Conservation (phyloP, 2,888 invertebrate species). For the Tenthredo distinguenda region DNA sequence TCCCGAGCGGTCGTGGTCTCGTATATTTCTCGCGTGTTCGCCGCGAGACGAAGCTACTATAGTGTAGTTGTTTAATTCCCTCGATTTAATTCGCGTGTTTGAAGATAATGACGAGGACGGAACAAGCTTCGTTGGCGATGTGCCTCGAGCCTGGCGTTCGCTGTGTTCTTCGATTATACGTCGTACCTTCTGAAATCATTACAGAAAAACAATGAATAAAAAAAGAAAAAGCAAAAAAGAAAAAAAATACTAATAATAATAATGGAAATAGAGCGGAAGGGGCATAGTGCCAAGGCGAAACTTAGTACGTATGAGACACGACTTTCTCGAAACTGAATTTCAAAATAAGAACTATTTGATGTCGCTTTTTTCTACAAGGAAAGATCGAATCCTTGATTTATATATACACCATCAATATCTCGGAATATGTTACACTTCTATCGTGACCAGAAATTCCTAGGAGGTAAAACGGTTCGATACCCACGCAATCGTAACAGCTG, state of each 20-base stretch:
- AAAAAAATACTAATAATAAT: background rate
- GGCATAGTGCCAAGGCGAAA: background rate
- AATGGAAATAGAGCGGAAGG: background rate
- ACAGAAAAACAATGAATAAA: background rate
- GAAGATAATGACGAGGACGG: slow-evolving; percentile 53
- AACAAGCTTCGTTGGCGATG: slow-evolving; percentile 54
- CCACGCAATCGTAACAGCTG: background rate
- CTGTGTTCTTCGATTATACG: slow-evolving; percentile 61
- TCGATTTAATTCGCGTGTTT: slow-evolving; percentile 37
- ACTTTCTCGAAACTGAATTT: background rate
- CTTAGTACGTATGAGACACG: background rate
- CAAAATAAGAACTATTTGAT: background rate
- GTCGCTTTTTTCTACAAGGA: background rate
- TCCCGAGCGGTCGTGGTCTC: background rate
- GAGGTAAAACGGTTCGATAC: background rate
- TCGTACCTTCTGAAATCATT: slow-evolving; percentile 50
- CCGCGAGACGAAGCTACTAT: slow-evolving; percentile 68
- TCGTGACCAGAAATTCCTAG: background rate
- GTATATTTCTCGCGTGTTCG: slow-evolving; percentile 67
- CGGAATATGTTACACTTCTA: background rate
- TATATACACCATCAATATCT: background rate
- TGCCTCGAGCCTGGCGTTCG: slow-evolving; percentile 60
- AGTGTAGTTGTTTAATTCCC: slow-evolving; percentile 65
- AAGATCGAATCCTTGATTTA: background rate
- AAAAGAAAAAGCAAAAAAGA: background rate